Percentiles rank a stretch among this genome's conserved stretches.
Evolutionary conservation across 1,140 invertebrate genomes (phyloP).

Genomic region (Ditylenchus dipsaci): DNA sequence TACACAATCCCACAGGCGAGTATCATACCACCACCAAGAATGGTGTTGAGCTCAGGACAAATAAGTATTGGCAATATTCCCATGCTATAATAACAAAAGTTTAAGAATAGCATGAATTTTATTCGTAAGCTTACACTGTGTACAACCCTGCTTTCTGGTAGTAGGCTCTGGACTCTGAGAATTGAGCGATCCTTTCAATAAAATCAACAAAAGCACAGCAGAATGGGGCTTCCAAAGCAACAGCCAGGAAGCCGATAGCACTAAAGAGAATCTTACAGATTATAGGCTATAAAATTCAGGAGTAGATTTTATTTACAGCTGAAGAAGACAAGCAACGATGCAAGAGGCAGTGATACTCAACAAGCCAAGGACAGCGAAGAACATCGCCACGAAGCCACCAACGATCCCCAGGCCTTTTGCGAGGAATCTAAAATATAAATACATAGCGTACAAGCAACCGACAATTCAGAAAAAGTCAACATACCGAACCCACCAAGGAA

Average conservation of each 20-base stretch:
- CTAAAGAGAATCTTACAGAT: slow-evolving; percentile 58
- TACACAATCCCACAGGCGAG: slow-evolving; percentile 82
- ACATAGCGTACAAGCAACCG: too few relatives aligned
- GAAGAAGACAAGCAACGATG: slow-evolving; percentile 76
- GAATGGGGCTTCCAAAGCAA: slow-evolving; percentile 83
- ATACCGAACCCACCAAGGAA: slow-evolving; percentile 75
- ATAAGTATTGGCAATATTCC: slow-evolving; percentile 68
- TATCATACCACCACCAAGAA: slow-evolving; percentile 80
- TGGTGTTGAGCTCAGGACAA: slow-evolving; percentile 70
- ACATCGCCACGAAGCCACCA: slow-evolving; percentile 79
- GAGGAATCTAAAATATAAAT: slow-evolving; percentile 63
- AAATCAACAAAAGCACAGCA: slow-evolving; percentile 89
- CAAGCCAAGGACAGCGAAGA: slow-evolving; percentile 76
- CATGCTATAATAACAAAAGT: slow-evolving; percentile 48
- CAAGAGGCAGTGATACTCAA: slow-evolving; percentile 70
- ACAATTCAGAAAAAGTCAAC: too few relatives aligned
- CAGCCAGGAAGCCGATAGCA: slow-evolving; percentile 75
- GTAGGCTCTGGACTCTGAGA: slow-evolving; percentile 75
- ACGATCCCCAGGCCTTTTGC: slow-evolving; percentile 76
- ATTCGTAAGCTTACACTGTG: slow-evolving; percentile 63
- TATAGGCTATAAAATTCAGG: not conserved
- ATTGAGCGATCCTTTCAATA: slow-evolving; percentile 75
- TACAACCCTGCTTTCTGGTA: slow-evolving; percentile 85
- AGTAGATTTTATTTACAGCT: slow-evolving; percentile 67
- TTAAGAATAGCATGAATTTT: slow-evolving; percentile 64